These are phyloP conservation scores for Narcine bancroftii DNA, from an alignment of 2,113 vertebrate genomes.

Conservation along the genomic window DNA sequence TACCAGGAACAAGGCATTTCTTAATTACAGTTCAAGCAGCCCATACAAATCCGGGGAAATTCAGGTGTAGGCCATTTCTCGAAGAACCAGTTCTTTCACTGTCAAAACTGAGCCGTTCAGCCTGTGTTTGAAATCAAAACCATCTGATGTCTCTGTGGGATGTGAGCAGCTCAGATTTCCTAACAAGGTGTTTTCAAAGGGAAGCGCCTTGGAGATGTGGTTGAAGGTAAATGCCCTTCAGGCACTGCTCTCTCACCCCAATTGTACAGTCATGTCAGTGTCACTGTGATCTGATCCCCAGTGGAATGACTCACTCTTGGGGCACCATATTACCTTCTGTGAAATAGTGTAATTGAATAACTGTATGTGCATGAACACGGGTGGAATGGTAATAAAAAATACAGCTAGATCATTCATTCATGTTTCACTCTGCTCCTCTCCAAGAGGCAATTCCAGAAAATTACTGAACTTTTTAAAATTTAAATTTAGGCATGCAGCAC, in stretches of 20 bases:
- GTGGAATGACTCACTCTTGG: not conserved
- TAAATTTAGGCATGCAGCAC: too few species aligned
- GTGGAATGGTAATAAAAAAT: not conserved
- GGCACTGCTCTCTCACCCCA: slow-evolving; percentile 28
- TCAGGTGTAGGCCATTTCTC: not conserved
- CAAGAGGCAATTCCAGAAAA: not conserved
- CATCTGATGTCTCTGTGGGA: slow-evolving; percentile 13
- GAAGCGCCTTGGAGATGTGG: not conserved
- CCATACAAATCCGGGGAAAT: not conserved
- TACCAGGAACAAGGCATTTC: not conserved
- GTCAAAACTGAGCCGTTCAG: slow-evolving; percentile 4
- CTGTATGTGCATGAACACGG: not conserved
- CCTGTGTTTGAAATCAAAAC: slow-evolving; percentile 30
- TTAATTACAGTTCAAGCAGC: not conserved
- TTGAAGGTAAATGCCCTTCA: not conserved
- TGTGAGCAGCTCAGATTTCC: not conserved
- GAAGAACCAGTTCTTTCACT: not conserved
- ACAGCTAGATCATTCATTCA: not conserved
- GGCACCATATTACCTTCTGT: slow-evolving; percentile 3
- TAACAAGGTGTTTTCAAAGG: slow-evolving; percentile 38
- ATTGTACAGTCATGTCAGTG: slow-evolving; percentile 18
- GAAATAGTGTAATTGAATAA: slow-evolving; percentile 3
- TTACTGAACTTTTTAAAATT: not conserved
- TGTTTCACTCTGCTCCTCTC: not conserved
- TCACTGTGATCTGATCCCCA: not conserved